Conservation (phyloP, 30 jellyfish, hydroid and myxozoan species). For the Cassiopea andromeda region DNA sequence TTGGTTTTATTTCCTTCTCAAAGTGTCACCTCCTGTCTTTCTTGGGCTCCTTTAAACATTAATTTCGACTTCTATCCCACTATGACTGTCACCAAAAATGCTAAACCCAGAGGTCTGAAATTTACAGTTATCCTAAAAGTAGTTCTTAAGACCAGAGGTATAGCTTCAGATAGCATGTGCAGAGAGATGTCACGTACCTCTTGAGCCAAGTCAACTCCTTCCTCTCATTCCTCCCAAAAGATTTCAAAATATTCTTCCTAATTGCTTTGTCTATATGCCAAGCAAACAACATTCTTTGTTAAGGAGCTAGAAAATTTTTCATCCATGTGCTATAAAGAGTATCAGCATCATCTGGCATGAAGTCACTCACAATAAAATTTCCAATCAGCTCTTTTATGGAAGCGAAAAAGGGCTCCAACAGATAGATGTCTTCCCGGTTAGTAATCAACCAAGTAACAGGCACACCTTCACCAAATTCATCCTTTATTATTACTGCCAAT, state of each 20-base stretch:
- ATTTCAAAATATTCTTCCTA: slow-evolving; percentile 16
- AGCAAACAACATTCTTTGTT: slow-evolving; percentile 31
- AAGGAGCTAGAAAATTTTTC: slow-evolving; percentile 24
- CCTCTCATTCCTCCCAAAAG: too few relatives aligned
- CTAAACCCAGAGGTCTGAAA: too few relatives aligned
- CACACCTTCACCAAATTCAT: slow-evolving; percentile 69
- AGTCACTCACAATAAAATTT: slow-evolving; percentile 25
- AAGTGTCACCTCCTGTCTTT: too few relatives aligned
- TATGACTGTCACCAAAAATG: too few relatives aligned
- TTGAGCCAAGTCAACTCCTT: too few relatives aligned
- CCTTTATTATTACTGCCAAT: slow-evolving; percentile 35
- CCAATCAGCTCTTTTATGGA: slow-evolving; percentile 30
- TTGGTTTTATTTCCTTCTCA: not conserved
- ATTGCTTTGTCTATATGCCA: slow-evolving; percentile 66
- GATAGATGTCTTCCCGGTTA: slow-evolving; percentile 59
- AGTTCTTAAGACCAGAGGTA: too few relatives aligned
- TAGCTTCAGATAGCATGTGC: too few relatives aligned
- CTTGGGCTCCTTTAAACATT: too few relatives aligned
- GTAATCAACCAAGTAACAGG: slow-evolving; percentile 72
- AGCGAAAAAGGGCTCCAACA: slow-evolving; percentile 53
- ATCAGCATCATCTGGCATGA: slow-evolving; percentile 65
- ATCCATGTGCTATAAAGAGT: slow-evolving; percentile 51
- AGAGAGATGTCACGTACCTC: too few relatives aligned
- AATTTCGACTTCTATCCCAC: too few relatives aligned
- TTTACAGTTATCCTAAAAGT: too few relatives aligned